A percentile compares a stretch with the other conserved stretches of the same genome.
Evolutionary conservation across 2,113 vertebrate genomes (phyloP).

Genomic region (Papio anubis): DNA sequence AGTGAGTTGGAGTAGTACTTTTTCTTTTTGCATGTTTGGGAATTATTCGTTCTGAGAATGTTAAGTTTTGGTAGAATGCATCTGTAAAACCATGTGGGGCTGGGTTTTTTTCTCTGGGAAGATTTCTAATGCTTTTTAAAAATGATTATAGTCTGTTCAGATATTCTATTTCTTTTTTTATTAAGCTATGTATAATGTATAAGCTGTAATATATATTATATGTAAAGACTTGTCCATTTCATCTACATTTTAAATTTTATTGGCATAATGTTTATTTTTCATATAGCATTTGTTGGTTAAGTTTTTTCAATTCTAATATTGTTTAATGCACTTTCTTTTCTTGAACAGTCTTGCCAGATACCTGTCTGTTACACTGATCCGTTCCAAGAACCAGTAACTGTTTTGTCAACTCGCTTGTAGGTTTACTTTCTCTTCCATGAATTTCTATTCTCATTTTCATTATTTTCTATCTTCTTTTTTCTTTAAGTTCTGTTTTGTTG

Average conservation of each 20-base stretch:
- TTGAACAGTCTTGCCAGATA: neutral
- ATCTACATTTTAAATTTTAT: neutral
- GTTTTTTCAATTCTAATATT: neutral
- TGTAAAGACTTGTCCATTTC: neutral
- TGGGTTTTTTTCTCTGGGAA: neutral
- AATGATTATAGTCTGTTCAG: neutral
- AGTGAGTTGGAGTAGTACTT: neutral
- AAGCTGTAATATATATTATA: neutral
- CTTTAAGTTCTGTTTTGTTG: neutral
- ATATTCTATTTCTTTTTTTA: neutral
- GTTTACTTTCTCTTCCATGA: slow-evolving; percentile 17
- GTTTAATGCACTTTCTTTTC: neutral
- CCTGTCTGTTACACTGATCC: neutral
- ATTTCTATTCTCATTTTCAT: slow-evolving; percentile 8
- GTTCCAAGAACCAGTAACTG: neutral
- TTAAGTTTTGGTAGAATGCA: slow-evolving; percentile 27
- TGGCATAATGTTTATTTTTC: neutral
- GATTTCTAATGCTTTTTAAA: slow-evolving; percentile 16
- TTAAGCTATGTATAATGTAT: neutral
- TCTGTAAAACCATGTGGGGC: neutral
- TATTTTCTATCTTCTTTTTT: neutral
- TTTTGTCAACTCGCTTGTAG: neutral
- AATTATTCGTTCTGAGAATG: slow-evolving; percentile 8
- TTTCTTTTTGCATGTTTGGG: neutral
- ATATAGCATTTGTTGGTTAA: neutral